phyloP scores from a whole-genome alignment of 2,113 vertebrate species.

The Microcebus tavaratra region DNA sequence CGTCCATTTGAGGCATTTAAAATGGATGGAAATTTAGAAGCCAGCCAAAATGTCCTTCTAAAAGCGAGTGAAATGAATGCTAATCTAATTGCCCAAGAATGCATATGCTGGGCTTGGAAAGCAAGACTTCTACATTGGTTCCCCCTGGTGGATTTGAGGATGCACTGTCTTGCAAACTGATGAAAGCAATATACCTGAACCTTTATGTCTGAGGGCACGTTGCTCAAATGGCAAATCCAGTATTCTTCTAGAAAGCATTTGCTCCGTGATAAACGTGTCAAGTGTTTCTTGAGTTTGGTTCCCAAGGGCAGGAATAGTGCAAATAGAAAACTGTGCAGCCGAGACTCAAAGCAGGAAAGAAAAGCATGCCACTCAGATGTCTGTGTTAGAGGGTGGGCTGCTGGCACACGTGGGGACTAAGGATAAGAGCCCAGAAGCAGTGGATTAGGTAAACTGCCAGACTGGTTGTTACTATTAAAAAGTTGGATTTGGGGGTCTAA shows the following conservation, averaged over 20 bases:
- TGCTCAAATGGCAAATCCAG: slow-evolving; percentile 19
- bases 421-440: slow-evolving; percentile 1
- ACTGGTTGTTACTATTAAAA: slow-evolving; percentile 42
- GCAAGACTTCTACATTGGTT: slow-evolving; percentile 82
- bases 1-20: slow-evolving; percentile 29
- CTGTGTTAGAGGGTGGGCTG: fast-evolving
- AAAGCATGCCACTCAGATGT: not conserved
- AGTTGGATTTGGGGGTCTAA: slow-evolving; percentile 34
- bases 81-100: slow-evolving; percentile 57
- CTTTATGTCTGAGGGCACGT: not conserved
- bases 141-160: slow-evolving; percentile 86
- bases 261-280: not conserved
- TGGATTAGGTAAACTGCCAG: slow-evolving; percentile 32
- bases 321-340: not conserved
- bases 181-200: not conserved
- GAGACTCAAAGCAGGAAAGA: not conserved
- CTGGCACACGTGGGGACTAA: not conserved
- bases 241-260: not conserved
- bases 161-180: slow-evolving; percentile 69
- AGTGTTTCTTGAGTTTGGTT: slow-evolving; percentile 16
- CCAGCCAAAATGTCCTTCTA: slow-evolving; percentile 38
- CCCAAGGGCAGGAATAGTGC: not conserved
- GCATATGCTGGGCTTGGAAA: slow-evolving; percentile 12
- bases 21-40: slow-evolving; percentile 7
- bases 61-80: slow-evolving; percentile 16